A percentile compares a stretch with the other conserved stretches of the same genome.
phyloP scores from a whole-genome alignment of 53 echinoderm and acorn worm species.

The Temnopleurus reevesii region DNA sequence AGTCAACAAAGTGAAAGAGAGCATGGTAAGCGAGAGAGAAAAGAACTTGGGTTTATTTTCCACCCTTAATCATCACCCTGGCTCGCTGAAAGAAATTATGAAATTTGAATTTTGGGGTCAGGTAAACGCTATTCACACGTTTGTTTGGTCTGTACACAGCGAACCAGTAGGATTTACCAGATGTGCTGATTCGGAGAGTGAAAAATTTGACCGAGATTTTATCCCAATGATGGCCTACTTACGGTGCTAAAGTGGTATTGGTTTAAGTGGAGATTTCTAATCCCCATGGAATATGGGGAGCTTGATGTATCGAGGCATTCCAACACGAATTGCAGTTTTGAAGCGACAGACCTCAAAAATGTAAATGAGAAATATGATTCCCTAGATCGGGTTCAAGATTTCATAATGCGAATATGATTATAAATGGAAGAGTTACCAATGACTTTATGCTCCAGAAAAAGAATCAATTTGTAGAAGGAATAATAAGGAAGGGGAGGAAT shows the following conservation, averaged over 20 bases:
- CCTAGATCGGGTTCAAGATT: too few species aligned
- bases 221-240: not conserved
- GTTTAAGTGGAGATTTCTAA: not conserved
- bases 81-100: conserved; percentile 19
- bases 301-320: too few species aligned
- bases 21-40: not conserved
- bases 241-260: conserved; percentile 7
- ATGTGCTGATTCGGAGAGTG: not conserved
- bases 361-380: too few species aligned
- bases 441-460: too few species aligned
- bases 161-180: not conserved
- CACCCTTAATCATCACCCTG: conserved; percentile 11
- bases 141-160: conserved; percentile 24
- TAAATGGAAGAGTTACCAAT: too few species aligned
- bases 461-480: too few species aligned
- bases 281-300: too few species aligned
- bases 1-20: conserved; percentile 26
- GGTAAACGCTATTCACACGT: conserved; percentile 25
- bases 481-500: too few species aligned
- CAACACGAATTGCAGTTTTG: too few species aligned
- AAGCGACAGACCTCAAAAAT: too few species aligned
- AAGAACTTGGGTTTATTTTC: not conserved
- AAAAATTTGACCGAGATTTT: not conserved
- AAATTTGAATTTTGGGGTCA: conserved; percentile 52
- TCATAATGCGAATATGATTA: too few species aligned